These are phyloP conservation scores for Gibbula magus DNA, from an alignment of 2,888 invertebrate species.

Conservation along the genomic window DNA sequence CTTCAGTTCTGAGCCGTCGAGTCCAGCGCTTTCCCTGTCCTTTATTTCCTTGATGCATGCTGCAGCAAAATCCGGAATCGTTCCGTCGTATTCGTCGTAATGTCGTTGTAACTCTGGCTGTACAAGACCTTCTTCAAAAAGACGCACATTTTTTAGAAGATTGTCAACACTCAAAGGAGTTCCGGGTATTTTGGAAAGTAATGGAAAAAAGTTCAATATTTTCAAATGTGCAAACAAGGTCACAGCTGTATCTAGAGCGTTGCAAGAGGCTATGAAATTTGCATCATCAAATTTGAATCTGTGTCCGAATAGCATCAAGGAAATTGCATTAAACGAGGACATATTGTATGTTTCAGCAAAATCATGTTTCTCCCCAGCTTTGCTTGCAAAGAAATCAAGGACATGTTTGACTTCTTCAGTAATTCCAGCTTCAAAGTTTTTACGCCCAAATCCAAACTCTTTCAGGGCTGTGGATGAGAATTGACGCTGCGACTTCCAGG, in stretches of 20 bases:
- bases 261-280: background rate
- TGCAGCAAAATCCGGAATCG: conserved; percentile 3
- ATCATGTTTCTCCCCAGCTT: conserved; percentile 6
- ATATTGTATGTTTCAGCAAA: background rate
- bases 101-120: background rate
- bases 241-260: background rate
- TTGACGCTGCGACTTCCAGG: conserved; percentile 24
- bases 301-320: conserved; percentile 19
- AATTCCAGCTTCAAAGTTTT: conserved; percentile 25
- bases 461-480: conserved; percentile 11
- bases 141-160: background rate
- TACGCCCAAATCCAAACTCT: conserved; percentile 26
- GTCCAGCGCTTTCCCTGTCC: background rate
- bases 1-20: background rate
- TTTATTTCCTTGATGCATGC: conserved; percentile 23
- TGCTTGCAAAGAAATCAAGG: background rate
- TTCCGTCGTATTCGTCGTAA: conserved; percentile 11
- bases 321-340: conserved; percentile 18
- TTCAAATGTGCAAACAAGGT: background rate
- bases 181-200: conserved; percentile 25
- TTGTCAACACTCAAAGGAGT: conserved; percentile 16
- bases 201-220: background rate
- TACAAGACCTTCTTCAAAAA: background rate
- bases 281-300: conserved; percentile 26
- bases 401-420: conserved; percentile 8